Conservation (phyloP, 2,888 invertebrate genomes). For the Idaea straminata region DNA sequence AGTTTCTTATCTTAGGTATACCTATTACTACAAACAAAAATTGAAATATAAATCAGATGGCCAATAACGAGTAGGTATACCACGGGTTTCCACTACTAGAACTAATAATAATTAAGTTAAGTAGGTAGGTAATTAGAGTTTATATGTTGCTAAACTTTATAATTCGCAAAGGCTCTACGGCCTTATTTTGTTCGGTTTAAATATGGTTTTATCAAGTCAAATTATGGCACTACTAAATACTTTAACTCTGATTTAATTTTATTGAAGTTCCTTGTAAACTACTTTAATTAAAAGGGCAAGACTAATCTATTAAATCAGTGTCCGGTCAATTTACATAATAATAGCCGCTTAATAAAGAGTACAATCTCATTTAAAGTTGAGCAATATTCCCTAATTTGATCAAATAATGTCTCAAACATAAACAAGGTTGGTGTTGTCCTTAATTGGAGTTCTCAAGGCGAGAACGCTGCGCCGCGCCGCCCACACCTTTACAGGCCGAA, state of each 20-base stretch:
- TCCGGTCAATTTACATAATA: neutral
- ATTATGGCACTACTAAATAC: neutral
- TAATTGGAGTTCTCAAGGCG: slow-evolving; percentile 65
- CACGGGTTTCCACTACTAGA: too few relatives aligned
- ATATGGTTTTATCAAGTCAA: neutral
- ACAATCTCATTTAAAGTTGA: slow-evolving; percentile 33
- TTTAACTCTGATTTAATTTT: neutral
- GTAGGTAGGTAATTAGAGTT: too few relatives aligned
- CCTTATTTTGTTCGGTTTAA: too few relatives aligned
- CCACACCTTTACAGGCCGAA: slow-evolving; percentile 40
- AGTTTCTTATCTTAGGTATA: too few relatives aligned
- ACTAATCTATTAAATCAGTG: neutral
- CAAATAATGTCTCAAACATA: slow-evolving; percentile 55
- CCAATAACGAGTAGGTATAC: too few relatives aligned
- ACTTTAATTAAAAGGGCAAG: neutral
- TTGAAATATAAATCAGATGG: too few relatives aligned
- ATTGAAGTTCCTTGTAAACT: neutral
- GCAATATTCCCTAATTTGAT: slow-evolving; percentile 56
- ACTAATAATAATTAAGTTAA: too few relatives aligned
- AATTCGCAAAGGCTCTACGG: too few relatives aligned
- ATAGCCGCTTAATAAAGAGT: slow-evolving; percentile 13
- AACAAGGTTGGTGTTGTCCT: slow-evolving; percentile 57
- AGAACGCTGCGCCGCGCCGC: slow-evolving; percentile 43
- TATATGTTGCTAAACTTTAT: too few relatives aligned
- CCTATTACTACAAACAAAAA: too few relatives aligned